These are phyloP conservation scores for Agrypnus murinus DNA, from an alignment of 2,888 invertebrate species.

Conservation along the genomic window DNA sequence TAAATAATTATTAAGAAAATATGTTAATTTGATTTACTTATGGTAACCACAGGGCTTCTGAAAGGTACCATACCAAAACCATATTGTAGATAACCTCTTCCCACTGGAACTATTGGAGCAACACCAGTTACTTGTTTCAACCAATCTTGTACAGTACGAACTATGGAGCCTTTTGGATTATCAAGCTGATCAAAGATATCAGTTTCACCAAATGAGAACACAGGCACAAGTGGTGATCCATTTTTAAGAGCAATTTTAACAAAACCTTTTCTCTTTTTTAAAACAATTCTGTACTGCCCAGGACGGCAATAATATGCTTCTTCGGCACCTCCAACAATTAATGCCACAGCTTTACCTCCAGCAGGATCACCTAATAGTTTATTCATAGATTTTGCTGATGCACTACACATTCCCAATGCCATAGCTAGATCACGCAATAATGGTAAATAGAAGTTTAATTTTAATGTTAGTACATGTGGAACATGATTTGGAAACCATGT, in stretches of 20 bases:
- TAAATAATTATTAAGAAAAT: no score
- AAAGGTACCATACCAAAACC: slow-evolving; percentile 89
- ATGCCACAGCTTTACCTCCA: slow-evolving; percentile 78
- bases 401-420: slow-evolving; percentile 74
- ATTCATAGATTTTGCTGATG: slow-evolving; percentile 80
- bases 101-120: slow-evolving; percentile 83
- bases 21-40: slow-evolving; percentile 78
- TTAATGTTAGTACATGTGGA: slow-evolving; percentile 73
- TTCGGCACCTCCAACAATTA: slow-evolving; percentile 92
- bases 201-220: slow-evolving; percentile 93
- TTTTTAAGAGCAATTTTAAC: slow-evolving; percentile 64
- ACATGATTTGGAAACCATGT: slow-evolving; percentile 73
- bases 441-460: slow-evolving; percentile 82
- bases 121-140: slow-evolving; percentile 81
- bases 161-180: slow-evolving; percentile 81
- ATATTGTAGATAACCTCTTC: slow-evolving; percentile 94
- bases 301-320: slow-evolving; percentile 91
- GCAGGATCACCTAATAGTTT: slow-evolving; percentile 74
- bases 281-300: slow-evolving; percentile 80
- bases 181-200: slow-evolving; percentile 86
- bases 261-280: slow-evolving; percentile 82
- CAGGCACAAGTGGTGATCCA: slow-evolving; percentile 89
- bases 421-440: slow-evolving; percentile 81
- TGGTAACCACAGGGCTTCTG: slow-evolving; percentile 86
- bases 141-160: slow-evolving; percentile 80